Conservation (phyloP, 2,888 invertebrate species). For the Zhuqinia jingwanae region DNA sequence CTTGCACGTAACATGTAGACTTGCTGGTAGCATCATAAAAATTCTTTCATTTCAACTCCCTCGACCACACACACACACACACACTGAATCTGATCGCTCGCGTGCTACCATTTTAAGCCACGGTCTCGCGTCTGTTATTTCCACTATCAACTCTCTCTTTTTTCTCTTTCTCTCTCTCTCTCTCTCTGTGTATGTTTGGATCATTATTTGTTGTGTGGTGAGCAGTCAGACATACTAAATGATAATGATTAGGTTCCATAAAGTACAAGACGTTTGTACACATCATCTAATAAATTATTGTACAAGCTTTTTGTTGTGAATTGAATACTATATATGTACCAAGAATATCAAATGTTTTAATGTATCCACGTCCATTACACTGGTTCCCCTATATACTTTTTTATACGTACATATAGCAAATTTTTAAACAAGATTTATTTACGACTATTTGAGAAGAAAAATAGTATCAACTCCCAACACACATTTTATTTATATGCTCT, state of each 20-base stretch:
- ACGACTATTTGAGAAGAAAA: too few species aligned
- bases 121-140: too few species aligned
- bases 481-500: too few species aligned
- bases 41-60: slow-evolving; percentile 6
- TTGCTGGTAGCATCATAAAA: slow-evolving; percentile 27
- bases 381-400: too few species aligned
- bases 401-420: too few species aligned
- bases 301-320: neutral
- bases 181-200: neutral
- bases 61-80: too few species aligned
- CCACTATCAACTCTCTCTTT: neutral
- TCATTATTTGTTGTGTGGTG: neutral
- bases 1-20: neutral
- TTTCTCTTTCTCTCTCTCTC: neutral
- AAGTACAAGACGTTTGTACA: neutral
- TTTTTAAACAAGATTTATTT: too few species aligned
- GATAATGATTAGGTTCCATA: slow-evolving; percentile 25
- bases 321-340: too few species aligned
- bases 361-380: neutral
- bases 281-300: neutral
- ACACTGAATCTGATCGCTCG: neutral
- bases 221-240: slow-evolving; percentile 7
- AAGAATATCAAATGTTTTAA: neutral
- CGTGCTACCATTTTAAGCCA: too few species aligned
- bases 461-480: too few species aligned